Evolutionary conservation across 2,113 vertebrate species (phyloP).

Genomic region (Pygoscelis antarcticus): DNA sequence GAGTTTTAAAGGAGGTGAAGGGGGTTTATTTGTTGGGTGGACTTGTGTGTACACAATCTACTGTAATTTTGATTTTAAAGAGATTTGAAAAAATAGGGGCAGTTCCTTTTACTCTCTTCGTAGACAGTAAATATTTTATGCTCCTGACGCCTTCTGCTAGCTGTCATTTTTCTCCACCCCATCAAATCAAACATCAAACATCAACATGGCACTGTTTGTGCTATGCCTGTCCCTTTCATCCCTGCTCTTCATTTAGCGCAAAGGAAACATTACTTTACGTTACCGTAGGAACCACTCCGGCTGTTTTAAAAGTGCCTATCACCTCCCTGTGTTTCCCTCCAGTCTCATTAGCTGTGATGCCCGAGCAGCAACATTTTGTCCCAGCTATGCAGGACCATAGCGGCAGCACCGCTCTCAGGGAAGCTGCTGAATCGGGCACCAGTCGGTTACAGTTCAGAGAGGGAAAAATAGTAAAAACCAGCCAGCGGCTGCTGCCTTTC

Average conservation of each 20-base stretch:
- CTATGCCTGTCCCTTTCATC: background rate
- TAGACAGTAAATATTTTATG: background rate
- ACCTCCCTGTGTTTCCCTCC: background rate
- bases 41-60: background rate
- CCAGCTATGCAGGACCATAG: background rate
- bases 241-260: background rate
- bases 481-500: background rate
- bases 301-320: background rate
- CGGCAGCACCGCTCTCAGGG: accelerated
- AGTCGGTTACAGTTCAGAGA: background rate
- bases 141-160: background rate
- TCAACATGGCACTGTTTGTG: background rate
- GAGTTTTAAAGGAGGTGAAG: background rate
- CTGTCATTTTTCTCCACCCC: background rate
- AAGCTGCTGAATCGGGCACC: background rate
- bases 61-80: background rate
- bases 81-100: background rate
- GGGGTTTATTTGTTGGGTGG: background rate
- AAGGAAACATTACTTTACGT: background rate
- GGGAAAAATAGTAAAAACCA: background rate
- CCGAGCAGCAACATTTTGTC: background rate
- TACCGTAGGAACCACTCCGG: background rate
- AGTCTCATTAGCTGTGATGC: background rate
- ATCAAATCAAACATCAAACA: background rate
- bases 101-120: background rate